A percentile compares a stretch with the other conserved stretches of the same genome.
These are phyloP conservation scores for Sebastes kiyomatsui DNA, from an alignment of 2,797 vertebrate genomes.

Conservation along the genomic window DNA sequence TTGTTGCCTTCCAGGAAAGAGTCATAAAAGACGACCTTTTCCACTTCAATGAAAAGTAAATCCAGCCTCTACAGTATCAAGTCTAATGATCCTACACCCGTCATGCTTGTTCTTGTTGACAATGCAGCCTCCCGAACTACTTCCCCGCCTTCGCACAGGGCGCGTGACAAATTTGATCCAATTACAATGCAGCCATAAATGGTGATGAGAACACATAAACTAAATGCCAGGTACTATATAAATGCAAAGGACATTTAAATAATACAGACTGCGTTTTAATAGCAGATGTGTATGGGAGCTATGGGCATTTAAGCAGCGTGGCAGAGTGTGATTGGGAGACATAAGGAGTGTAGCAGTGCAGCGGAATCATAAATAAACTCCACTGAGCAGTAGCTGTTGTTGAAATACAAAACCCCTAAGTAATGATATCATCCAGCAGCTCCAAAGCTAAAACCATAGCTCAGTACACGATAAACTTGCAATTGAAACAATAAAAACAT, in stretches of 20 bases:
- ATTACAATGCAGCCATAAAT: conserved; percentile 48
- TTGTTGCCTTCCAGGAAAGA: conserved; percentile 59
- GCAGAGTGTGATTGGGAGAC: conserved; percentile 33
- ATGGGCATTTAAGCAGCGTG: conserved; percentile 17
- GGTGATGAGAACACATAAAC: conserved; percentile 37
- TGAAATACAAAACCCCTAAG: conserved; percentile 29
- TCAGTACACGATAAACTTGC: conserved; percentile 29
- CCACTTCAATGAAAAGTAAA: conserved; percentile 69
- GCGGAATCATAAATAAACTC: conserved; percentile 43
- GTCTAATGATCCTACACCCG: conserved; percentile 59
- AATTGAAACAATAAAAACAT: conserved; percentile 25
- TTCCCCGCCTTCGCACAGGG: conserved; percentile 6
- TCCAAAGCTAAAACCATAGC: conserved; percentile 13
- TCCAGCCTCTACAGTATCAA: conserved; percentile 34
- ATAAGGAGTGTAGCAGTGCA: conserved; percentile 41
- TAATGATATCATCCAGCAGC: conserved; percentile 29
- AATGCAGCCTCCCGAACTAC: conserved; percentile 28
- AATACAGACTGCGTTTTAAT: conserved; percentile 55
- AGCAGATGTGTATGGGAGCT: conserved; percentile 36
- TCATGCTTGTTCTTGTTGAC: conserved; percentile 58
- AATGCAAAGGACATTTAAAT: conserved; percentile 55
- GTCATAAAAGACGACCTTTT: conserved; percentile 75
- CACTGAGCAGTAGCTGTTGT: conserved; percentile 32
- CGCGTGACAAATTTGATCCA: conserved; percentile 32
- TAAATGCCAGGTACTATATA: conserved; percentile 58